Conservation (phyloP, 2,797 vertebrate genomes). For the Myripristis jacobus region DNA sequence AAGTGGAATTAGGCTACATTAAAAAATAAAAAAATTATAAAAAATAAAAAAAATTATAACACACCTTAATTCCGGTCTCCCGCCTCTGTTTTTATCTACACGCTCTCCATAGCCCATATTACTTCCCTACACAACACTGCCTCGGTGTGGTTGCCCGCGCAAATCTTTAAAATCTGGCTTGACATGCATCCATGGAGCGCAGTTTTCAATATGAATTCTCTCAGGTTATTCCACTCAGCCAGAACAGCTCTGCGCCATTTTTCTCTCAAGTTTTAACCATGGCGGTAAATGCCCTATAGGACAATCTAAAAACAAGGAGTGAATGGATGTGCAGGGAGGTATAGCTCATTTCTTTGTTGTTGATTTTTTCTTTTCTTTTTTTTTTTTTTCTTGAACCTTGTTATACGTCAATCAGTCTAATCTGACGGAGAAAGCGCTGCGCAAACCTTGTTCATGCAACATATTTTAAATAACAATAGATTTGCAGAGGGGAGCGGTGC, state of each 20-base stretch:
- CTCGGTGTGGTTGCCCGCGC: conserved; percentile 60
- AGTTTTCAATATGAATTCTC: background rate
- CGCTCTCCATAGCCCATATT: background rate
- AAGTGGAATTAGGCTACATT: background rate
- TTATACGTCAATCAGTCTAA: conserved; percentile 3
- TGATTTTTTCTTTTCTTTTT: no score
- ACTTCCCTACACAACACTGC: conserved; percentile 66
- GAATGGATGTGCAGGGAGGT: background rate
- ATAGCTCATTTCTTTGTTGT: background rate
- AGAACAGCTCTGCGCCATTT: background rate
- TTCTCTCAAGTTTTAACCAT: background rate
- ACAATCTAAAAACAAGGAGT: background rate
- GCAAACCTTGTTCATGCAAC: conserved; percentile 3
- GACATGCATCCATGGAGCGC: background rate
- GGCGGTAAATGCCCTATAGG: background rate
- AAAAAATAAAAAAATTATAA: conserved; percentile 1
- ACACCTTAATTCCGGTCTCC: conserved; percentile 13
- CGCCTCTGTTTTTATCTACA: conserved; percentile 14
- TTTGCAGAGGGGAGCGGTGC: conserved; percentile 29
- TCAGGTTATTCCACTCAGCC: background rate
- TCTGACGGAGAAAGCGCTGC: conserved; percentile 1
- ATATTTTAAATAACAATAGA: conserved; percentile 52
- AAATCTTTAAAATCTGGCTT: conserved; percentile 28
- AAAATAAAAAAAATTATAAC: conserved; percentile 10
- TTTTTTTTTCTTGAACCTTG: background rate